A percentile compares a stretch with the other conserved stretches of the same genome.
Conservation (phyloP, 2,113 vertebrate species). For the Dromaius novaehollandiae region DNA sequence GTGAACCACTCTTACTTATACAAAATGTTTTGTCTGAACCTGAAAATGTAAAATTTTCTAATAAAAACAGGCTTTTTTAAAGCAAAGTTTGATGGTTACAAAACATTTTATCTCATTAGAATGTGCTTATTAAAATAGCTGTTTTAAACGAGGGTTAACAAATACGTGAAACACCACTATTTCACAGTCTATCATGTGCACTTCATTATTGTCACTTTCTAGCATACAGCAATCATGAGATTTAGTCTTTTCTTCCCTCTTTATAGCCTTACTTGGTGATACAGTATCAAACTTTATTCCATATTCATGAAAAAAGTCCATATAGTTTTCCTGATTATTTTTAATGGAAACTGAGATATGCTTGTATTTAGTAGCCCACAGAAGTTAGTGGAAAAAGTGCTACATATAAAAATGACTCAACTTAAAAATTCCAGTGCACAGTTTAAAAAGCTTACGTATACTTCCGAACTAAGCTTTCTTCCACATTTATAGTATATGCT, state of each 20-base stretch:
- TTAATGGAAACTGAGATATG: neutral
- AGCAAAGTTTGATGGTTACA: neutral
- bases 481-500: neutral
- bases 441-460: neutral
- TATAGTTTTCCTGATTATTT: neutral
- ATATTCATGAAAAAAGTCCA: neutral
- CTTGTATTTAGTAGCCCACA: neutral
- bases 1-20: neutral
- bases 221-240: neutral
- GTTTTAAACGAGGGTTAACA: neutral
- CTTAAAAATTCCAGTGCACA: neutral
- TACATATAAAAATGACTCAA: neutral
- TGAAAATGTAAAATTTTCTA: neutral
- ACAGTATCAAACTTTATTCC: neutral
- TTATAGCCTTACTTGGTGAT: neutral
- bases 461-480: neutral
- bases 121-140: neutral
- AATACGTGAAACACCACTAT: neutral
- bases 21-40: neutral
- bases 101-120: neutral
- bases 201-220: neutral
- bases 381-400: neutral
- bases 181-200: neutral
- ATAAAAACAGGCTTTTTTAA: neutral
- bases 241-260: neutral